Evolutionary conservation across 1,140 invertebrate genomes (phyloP), one percentile per base, ranked within the genome.

Genomic region (Sycobia sp.): DNA sequence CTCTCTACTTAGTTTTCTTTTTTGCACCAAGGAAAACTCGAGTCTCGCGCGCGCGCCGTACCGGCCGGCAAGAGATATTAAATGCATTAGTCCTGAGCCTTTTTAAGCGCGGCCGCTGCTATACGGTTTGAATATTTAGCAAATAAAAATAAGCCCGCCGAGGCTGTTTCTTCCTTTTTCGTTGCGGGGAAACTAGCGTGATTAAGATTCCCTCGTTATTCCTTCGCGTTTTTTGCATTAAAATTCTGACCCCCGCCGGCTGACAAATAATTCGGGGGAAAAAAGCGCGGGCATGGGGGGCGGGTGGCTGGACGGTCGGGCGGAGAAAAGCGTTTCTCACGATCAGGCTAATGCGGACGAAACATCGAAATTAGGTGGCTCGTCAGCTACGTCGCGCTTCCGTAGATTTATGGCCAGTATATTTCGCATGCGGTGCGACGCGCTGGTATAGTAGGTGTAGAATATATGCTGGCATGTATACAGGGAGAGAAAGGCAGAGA

Each of bases 21-120:
- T 62, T 44, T 34, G 20, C 22, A 39, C 22, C 27, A 57, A 58
- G 47, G 44, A 57, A 57, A 64, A 57, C 54, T 57, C 38, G 61
- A 38, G 53, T 51, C 44, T 49, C 54, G 22, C 14, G 43, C 20
- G 38, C 38, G 29, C 29, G 29, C 29, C 29, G 5, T 11, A 7
- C 29, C 29, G 5, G 5, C 8, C 20, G 18, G 39, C 38, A 13
- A 46, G 46, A 58, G 49, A 59, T 46, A 59, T 65, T 58, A 59
- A 53, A 53, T 58, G 55, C 62, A 65, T 59, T 65, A 51, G 55
- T 58, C 55, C 23, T 18, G 55, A 20, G 55, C 18, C 38, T 55
- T 55, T 62, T 55, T 44, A 47, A 39, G 38, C 29, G 59, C 32
- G 41, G 14, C 41, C 36, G 1, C 10, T 36, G n/a, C 11, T 4